These are phyloP conservation scores for Spodoptera exigua DNA, from an alignment of 2,888 invertebrate genomes.

Conservation along the genomic window DNA sequence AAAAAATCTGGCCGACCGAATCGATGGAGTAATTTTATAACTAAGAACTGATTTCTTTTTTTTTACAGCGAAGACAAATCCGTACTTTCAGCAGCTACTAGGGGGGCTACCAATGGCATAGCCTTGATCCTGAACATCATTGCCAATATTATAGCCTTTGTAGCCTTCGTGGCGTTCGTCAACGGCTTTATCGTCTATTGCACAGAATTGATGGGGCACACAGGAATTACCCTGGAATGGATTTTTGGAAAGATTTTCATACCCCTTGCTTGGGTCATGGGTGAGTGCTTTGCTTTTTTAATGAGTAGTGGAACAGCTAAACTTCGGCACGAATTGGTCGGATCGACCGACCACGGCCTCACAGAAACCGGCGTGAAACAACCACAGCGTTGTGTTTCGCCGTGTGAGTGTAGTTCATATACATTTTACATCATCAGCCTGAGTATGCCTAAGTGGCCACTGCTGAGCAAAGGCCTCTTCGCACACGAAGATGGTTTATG, in stretches of 20 bases:
- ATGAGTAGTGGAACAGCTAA: too few relatives aligned
- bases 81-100: slow-evolving; percentile 96
- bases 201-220: slow-evolving; percentile 93
- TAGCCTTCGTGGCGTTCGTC: slow-evolving; percentile 95
- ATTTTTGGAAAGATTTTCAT: slow-evolving; percentile 96
- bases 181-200: slow-evolving; percentile 95
- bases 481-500: too few relatives aligned
- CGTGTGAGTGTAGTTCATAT: too few relatives aligned
- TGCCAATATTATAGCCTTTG: slow-evolving; percentile 97
- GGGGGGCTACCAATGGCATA: slow-evolving; percentile 95
- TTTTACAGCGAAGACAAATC: slow-evolving; percentile 93
- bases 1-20: too few relatives aligned
- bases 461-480: too few relatives aligned
- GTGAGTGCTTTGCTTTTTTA: slow-evolving; percentile 68
- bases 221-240: slow-evolving; percentile 91
- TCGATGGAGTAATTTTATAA: too few relatives aligned
- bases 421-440: too few relatives aligned
- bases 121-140: slow-evolving; percentile 95
- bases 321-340: too few relatives aligned
- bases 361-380: too few relatives aligned
- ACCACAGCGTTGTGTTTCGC: too few relatives aligned
- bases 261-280: slow-evolving; percentile 97
- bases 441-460: too few relatives aligned
- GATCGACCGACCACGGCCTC: too few relatives aligned
- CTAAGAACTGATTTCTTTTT: background rate